phyloP scores from a whole-genome alignment of 2,888 invertebrate species.

The Oithona nana region DNA sequence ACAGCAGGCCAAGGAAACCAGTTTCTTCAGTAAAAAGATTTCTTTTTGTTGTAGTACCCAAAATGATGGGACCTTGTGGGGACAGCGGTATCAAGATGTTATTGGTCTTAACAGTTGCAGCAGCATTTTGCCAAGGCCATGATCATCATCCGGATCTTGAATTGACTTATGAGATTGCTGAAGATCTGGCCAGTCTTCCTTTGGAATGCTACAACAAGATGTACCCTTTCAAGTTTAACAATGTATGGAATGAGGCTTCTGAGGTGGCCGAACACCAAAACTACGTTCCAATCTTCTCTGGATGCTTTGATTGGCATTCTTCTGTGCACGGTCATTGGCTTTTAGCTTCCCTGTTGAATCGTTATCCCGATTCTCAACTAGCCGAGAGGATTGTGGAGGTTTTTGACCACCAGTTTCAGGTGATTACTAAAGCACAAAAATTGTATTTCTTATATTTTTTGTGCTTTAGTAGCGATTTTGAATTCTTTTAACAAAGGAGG shows the following conservation, averaged over 20 bases:
- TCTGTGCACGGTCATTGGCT: constrained; percentile 17
- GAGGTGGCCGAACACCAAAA: not conserved
- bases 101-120: not conserved
- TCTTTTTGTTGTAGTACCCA: too few relatives aligned
- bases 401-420: not conserved
- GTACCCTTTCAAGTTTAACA: constrained; percentile 1
- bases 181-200: not conserved
- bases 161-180: constrained; percentile 5
- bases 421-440: not conserved
- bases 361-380: not conserved
- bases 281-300: constrained; percentile 5
- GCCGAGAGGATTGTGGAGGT: not conserved
- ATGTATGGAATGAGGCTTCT: not conserved
- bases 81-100: too few relatives aligned
- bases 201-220: constrained; percentile 2
- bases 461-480: not conserved
- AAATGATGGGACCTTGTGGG: too few relatives aligned
- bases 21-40: too few relatives aligned
- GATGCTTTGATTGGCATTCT: constrained; percentile 16
- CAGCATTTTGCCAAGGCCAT: not conserved
- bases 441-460: not conserved
- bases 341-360: constrained; percentile 6
- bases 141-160: too few relatives aligned
- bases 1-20: too few relatives aligned
- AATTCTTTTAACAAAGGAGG: not conserved